Evolutionary conservation across 2,113 vertebrate genomes (phyloP).

Genomic region (Forbesichthys agassizii): DNA sequence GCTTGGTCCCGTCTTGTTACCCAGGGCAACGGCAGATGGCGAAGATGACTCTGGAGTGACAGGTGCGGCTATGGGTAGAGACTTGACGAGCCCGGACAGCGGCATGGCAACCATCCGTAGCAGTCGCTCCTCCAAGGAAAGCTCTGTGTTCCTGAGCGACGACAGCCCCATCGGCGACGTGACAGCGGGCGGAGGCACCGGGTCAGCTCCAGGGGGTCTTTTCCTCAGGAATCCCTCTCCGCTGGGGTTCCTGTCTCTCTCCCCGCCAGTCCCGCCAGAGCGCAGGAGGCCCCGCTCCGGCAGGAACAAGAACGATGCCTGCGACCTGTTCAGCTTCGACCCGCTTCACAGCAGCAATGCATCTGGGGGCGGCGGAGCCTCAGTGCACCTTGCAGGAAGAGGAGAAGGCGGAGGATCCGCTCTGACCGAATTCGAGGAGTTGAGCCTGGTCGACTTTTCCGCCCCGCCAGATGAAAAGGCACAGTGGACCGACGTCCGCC

Average conservation of each 20-base stretch:
- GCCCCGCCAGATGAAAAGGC: constrained; percentile 60
- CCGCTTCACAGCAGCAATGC: constrained; percentile 71
- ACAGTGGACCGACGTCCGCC: constrained; percentile 43
- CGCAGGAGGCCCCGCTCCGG: constrained; percentile 68
- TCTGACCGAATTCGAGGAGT: constrained; percentile 77
- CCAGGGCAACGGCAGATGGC: constrained; percentile 70
- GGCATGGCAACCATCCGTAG: constrained; percentile 92
- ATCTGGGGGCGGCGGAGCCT: constrained; percentile 67
- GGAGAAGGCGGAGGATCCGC: constrained; percentile 63
- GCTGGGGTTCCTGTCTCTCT: constrained; percentile 76
- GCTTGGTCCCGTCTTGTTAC: constrained; percentile 7
- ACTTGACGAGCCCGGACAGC: constrained; percentile 91
- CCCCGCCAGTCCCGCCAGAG: constrained; percentile 77
- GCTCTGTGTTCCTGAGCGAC: constrained; percentile 94
- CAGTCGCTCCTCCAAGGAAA: constrained; percentile 92
- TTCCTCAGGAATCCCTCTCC: constrained; percentile 83
- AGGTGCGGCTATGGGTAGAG: constrained; percentile 64
- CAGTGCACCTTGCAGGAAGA: constrained; percentile 45
- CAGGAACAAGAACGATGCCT: constrained; percentile 74
- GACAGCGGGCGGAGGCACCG: constrained; percentile 41
- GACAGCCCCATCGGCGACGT: constrained; percentile 88
- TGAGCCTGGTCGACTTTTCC: constrained; percentile 78
- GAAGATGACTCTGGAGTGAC: constrained; percentile 69
- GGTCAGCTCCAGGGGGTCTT: constrained; percentile 53
- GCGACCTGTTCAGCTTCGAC: constrained; percentile 87